A percentile compares a stretch with the other conserved stretches of the same genome.
phyloP scores from a whole-genome alignment of 2,888 invertebrate species.

The Spisula subtruncata region DNA sequence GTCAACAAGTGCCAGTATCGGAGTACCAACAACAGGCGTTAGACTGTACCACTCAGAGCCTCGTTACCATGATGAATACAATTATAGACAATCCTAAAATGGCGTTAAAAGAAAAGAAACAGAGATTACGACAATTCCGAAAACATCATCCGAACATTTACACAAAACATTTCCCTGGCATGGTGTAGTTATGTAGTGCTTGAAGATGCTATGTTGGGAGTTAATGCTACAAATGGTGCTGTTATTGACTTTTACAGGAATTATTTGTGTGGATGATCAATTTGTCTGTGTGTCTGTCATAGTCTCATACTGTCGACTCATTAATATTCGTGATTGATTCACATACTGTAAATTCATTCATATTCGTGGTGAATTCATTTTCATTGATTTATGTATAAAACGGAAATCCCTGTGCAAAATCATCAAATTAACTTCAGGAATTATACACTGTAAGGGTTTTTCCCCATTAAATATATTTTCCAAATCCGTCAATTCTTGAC shows the following conservation, averaged over 20 bases:
- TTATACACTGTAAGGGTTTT: too few species aligned
- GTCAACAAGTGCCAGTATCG: conserved; percentile 77
- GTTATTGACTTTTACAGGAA: not conserved
- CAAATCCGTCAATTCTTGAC: too few species aligned
- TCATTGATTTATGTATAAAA: too few species aligned
- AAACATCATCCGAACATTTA: conserved; percentile 86
- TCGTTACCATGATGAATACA: conserved; percentile 85
- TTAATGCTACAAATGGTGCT: conserved; percentile 32
- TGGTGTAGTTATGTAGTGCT: conserved; percentile 71
- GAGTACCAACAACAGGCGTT: conserved; percentile 81
- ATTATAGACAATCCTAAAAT: conserved; percentile 86
- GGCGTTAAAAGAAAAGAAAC: conserved; percentile 86
- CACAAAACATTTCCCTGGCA: conserved; percentile 83
- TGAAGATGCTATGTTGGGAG: not conserved
- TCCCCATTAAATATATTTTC: too few species aligned
- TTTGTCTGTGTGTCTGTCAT: not conserved
- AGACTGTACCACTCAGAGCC: conserved; percentile 81
- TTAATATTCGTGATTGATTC: too few species aligned
- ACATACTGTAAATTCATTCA: not conserved
- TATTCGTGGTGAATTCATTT: too few species aligned
- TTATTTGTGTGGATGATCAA: conserved; percentile 10
- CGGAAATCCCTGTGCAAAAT: too few species aligned
- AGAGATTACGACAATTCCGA: conserved; percentile 85
- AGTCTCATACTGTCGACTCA: not conserved
- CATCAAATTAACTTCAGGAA: too few species aligned